Evolutionary conservation across 2,888 invertebrate genomes (phyloP).

Genomic region (Biston betularia): DNA sequence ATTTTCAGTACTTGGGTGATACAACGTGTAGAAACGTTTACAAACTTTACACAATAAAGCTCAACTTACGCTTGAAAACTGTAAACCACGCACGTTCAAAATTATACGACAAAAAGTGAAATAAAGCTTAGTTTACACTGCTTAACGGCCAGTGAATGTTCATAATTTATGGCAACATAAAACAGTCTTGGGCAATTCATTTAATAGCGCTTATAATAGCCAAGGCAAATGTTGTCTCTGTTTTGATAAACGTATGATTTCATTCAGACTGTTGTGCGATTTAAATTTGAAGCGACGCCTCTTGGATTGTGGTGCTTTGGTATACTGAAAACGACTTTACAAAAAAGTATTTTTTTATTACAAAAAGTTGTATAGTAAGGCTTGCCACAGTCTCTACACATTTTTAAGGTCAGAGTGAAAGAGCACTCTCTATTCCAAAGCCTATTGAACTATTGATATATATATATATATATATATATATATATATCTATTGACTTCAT

Average conservation of each 20-base stretch:
- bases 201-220: constrained; percentile 58
- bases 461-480: no score
- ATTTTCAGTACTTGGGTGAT: constrained; percentile 8
- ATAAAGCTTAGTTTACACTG: constrained; percentile 48
- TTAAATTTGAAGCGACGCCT: constrained; percentile 3
- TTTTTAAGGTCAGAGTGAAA: no score
- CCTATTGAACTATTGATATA: no score
- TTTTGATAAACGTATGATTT: constrained; percentile 64
- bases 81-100: constrained; percentile 32
- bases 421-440: no score
- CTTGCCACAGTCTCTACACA: no score
- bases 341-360: no score
- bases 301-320: neutral
- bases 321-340: no score
- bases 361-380: no score
- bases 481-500: no score
- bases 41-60: constrained; percentile 19
- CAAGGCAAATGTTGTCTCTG: constrained; percentile 27
- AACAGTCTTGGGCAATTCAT: constrained; percentile 55
- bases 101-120: constrained; percentile 32
- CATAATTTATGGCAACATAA: constrained; percentile 64
- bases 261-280: constrained; percentile 67
- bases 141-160: constrained; percentile 53
- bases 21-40: no score
- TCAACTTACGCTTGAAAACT: constrained; percentile 16